Conservation (phyloP, 1,140 invertebrate species). For the Drosophila burlai region DNA sequence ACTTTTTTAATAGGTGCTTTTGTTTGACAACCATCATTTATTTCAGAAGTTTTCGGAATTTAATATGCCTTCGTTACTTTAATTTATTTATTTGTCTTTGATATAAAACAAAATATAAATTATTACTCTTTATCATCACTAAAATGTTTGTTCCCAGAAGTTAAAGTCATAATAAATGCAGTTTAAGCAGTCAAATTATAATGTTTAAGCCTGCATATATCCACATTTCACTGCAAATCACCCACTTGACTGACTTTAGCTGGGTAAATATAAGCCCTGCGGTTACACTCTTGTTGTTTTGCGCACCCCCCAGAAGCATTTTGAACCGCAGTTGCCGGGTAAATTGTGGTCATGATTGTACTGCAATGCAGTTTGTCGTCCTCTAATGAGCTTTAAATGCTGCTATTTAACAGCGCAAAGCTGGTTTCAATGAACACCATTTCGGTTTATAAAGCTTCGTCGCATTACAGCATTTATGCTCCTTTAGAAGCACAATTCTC, state of each 20-base stretch:
- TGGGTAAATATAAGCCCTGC: slow-evolving; percentile 24
- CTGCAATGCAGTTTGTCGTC: slow-evolving; percentile 17
- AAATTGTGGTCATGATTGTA: slow-evolving; percentile 38
- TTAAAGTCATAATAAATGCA: background rate
- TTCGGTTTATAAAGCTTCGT: slow-evolving; percentile 4
- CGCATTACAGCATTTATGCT: background rate
- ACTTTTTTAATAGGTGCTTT: too few relatives aligned
- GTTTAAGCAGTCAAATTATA: background rate
- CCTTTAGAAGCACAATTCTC: background rate
- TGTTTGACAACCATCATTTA: too few relatives aligned
- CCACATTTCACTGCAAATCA: background rate
- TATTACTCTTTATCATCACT: rapidly evolving
- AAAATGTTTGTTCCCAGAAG: background rate
- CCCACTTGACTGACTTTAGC: background rate
- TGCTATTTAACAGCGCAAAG: slow-evolving; percentile 8
- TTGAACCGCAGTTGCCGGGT: background rate
- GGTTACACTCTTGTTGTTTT: slow-evolving; percentile 30
- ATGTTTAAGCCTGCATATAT: background rate
- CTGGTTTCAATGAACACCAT: slow-evolving; percentile 5
- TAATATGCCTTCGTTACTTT: too few relatives aligned
- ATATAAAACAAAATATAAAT: background rate
- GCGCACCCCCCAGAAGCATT: background rate
- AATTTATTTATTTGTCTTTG: too few relatives aligned
- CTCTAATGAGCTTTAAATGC: slow-evolving; percentile 28
- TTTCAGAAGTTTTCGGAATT: background rate